Evolutionary conservation across 2,797 vertebrate genomes (phyloP).

Genomic region (Botia kubotai): DNA sequence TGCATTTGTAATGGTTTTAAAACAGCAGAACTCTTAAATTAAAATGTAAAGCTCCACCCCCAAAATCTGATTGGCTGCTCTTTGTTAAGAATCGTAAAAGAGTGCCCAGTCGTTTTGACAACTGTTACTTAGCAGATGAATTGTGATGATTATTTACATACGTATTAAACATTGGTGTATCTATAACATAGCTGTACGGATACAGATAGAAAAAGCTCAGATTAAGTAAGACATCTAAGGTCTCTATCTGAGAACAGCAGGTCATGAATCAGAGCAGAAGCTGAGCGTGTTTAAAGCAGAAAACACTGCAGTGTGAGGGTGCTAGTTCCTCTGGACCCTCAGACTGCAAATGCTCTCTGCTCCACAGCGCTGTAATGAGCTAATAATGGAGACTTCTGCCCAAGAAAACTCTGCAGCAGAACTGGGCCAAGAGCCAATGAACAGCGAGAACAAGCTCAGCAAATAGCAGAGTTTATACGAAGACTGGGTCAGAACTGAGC

Average conservation of each 20-base stretch:
- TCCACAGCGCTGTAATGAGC: slow-evolving; percentile 1
- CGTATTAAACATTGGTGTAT: no score
- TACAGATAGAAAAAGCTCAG: neutral
- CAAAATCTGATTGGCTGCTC: no score
- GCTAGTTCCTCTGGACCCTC: neutral
- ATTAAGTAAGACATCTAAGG: neutral
- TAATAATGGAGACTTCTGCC: slow-evolving; percentile 11
- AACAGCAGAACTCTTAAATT: no score
- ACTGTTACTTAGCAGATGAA: no score
- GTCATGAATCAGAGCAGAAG: slow-evolving; percentile 12
- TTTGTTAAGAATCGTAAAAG: no score
- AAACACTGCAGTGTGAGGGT: neutral
- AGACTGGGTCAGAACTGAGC: slow-evolving; percentile 1
- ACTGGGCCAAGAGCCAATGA: neutral
- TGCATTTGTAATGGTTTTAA: no score
- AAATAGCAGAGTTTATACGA: neutral
- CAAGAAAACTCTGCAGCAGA: slow-evolving; percentile 21
- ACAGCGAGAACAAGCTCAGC: slow-evolving; percentile 11
- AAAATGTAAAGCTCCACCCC: no score
- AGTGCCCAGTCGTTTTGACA: no score
- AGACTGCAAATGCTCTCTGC: neutral
- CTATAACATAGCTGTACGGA: no score
- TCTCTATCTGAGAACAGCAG: neutral
- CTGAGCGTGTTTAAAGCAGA: neutral
- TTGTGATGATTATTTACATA: no score